Conservation (phyloP, 1,140 invertebrate species). For the Aphelenchoides besseyi region DNA sequence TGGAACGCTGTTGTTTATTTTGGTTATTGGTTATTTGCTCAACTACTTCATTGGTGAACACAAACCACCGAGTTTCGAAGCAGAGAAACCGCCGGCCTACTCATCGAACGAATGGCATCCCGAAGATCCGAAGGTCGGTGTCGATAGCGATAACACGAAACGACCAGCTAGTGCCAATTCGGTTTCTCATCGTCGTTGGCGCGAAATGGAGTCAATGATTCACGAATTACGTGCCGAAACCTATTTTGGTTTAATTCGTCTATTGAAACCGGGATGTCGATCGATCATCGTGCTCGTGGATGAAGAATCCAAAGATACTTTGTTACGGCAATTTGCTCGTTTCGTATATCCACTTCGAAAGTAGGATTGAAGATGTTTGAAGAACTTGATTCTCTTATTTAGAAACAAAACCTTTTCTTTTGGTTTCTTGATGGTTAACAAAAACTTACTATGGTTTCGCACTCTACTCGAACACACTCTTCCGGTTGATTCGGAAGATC, state of each 20-base stretch:
- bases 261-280: constrained; percentile 89
- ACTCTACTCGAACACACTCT: constrained; percentile 80
- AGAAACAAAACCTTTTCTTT: constrained; percentile 89
- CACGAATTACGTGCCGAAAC: constrained; percentile 90
- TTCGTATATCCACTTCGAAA: constrained; percentile 90
- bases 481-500: constrained; percentile 65
- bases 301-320: constrained; percentile 76
- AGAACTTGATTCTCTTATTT: constrained; percentile 62
- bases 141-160: neutral
- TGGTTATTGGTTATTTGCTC: constrained; percentile 50
- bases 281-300: constrained; percentile 87
- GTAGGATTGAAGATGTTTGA: constrained; percentile 66
- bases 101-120: constrained; percentile 52
- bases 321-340: constrained; percentile 84
- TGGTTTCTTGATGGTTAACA: constrained; percentile 83
- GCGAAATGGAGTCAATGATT: constrained; percentile 64
- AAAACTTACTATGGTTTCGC: constrained; percentile 85
- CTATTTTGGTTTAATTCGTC: constrained; percentile 84
- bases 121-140: constrained; percentile 52
- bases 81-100: constrained; percentile 24
- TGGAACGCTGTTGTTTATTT: constrained; percentile 57
- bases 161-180: neutral
- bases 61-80: constrained; percentile 8
- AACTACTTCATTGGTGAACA: constrained; percentile 31
- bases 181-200: constrained; percentile 32